Conservation (phyloP, 1,140 invertebrate genomes). For the Caenorhabditis briggsae region DNA sequence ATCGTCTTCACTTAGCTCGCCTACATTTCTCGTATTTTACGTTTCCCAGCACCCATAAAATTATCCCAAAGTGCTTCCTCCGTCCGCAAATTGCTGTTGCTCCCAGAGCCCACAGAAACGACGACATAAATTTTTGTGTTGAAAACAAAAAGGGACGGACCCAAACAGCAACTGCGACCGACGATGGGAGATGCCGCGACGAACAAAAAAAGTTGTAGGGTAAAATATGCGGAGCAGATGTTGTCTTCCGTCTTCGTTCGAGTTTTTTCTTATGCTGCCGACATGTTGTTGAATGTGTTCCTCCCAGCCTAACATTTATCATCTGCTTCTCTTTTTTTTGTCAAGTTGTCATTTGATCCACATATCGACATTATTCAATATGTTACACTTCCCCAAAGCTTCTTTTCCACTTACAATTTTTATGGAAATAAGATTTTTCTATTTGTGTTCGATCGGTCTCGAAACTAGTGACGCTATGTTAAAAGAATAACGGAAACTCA, state of each 20-base stretch:
- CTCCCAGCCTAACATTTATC: slow-evolving; percentile 2
- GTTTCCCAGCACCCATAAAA: slow-evolving; percentile 30
- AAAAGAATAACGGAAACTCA: background rate
- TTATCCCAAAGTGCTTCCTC: slow-evolving; percentile 53
- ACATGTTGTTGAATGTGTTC: slow-evolving; percentile 29
- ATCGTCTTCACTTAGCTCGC: background rate
- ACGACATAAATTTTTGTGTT: slow-evolving; percentile 13
- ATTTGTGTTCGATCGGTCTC: slow-evolving; percentile 45
- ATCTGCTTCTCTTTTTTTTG: slow-evolving; percentile 19
- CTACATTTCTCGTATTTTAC: slow-evolving; percentile 10
- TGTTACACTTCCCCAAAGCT: background rate
- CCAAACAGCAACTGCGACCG: no score
- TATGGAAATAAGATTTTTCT: background rate
- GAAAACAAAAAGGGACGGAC: slow-evolving; percentile 38
- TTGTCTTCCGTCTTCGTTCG: slow-evolving; percentile 6
- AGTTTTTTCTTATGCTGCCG: background rate
- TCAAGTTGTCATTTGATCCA: background rate
- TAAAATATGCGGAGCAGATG: slow-evolving; percentile 49
- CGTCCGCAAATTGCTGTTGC: slow-evolving; percentile 49
- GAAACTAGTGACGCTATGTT: slow-evolving; percentile 17
- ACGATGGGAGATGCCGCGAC: background rate
- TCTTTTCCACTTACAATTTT: background rate
- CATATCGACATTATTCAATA: background rate
- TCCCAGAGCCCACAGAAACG: background rate
- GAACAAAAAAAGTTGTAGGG: background rate